Percentiles rank a stretch among this genome's conserved stretches.
These are phyloP conservation scores for Oreochromis grahami DNA, from an alignment of 2,797 vertebrate species.

Conservation along the genomic window DNA sequence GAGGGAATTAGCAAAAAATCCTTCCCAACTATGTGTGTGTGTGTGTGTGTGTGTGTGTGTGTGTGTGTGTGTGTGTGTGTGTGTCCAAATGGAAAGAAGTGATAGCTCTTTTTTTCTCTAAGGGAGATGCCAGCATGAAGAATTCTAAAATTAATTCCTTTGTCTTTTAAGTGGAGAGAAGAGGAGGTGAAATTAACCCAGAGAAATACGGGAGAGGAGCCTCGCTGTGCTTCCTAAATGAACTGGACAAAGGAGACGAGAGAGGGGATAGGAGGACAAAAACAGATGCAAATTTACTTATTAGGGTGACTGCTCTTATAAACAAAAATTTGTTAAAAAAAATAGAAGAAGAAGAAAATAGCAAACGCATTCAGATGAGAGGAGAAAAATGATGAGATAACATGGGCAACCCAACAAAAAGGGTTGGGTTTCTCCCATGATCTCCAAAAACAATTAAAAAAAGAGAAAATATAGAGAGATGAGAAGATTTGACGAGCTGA, in stretches of 20 bases:
- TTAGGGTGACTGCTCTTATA: neutral
- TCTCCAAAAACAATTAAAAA: neutral
- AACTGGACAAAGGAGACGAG: neutral
- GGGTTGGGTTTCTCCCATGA: too few relatives aligned
- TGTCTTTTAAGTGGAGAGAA: neutral
- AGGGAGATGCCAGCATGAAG: constrained; percentile 17
- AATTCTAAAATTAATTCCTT: constrained; percentile 20
- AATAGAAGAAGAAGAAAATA: neutral
- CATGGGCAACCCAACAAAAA: neutral
- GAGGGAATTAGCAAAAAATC: constrained; percentile 28
- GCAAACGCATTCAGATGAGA: neutral
- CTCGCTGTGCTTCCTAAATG: neutral
- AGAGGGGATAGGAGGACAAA: neutral
- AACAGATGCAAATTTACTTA: neutral
- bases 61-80: neutral
- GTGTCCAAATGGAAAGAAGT: neutral
- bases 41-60: neutral
- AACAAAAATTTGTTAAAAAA: neutral
- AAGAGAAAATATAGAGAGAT: neutral
- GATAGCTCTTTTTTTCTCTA: neutral
- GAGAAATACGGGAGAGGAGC: neutral
- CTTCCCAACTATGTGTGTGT: neutral
- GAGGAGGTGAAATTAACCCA: neutral
- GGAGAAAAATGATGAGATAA: neutral
- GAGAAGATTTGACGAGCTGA: neutral